These are phyloP conservation scores for Drosophila bocki DNA, from an alignment of 1,140 invertebrate species.

Conservation along the genomic window DNA sequence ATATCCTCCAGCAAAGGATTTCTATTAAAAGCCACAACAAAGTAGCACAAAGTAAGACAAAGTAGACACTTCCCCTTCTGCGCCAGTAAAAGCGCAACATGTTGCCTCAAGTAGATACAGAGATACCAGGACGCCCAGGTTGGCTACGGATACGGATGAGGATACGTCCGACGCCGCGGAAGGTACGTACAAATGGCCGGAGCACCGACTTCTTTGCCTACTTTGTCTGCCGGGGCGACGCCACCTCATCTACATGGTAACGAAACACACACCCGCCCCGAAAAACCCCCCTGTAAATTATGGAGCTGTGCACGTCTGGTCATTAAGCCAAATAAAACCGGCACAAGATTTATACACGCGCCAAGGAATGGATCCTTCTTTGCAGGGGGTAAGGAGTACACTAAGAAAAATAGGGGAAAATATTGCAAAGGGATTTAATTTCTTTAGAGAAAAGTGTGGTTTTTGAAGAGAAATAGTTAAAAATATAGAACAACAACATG, in stretches of 20 bases:
- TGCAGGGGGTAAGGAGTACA: slow-evolving; percentile 21
- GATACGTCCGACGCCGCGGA: slow-evolving; percentile 4
- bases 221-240: slow-evolving; percentile 60
- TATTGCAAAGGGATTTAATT: too few species aligned
- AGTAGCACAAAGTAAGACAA: slow-evolving; percentile 82
- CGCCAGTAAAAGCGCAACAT: slow-evolving; percentile 79
- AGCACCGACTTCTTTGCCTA: slow-evolving; percentile 71
- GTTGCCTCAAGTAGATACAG: slow-evolving; percentile 70
- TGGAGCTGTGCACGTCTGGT: slow-evolving; percentile 83
- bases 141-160: slow-evolving; percentile 13
- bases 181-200: slow-evolving; percentile 41
- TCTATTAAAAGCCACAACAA: slow-evolving; percentile 82
- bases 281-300: slow-evolving; percentile 73
- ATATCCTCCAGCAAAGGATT: slow-evolving; percentile 64
- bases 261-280: not conserved
- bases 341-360: slow-evolving; percentile 83
- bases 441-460: too few species aligned
- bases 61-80: slow-evolving; percentile 50
- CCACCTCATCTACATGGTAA: slow-evolving; percentile 72
- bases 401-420: not conserved
- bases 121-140: slow-evolving; percentile 5
- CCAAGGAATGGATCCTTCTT: slow-evolving; percentile 48
- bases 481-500: too few species aligned
- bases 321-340: slow-evolving; percentile 85
- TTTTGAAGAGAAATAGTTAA: too few species aligned